A percentile compares a stretch with the other conserved stretches of the same genome.
Conservation (phyloP, 2,888 invertebrate species). For the Lottia scabra region DNA sequence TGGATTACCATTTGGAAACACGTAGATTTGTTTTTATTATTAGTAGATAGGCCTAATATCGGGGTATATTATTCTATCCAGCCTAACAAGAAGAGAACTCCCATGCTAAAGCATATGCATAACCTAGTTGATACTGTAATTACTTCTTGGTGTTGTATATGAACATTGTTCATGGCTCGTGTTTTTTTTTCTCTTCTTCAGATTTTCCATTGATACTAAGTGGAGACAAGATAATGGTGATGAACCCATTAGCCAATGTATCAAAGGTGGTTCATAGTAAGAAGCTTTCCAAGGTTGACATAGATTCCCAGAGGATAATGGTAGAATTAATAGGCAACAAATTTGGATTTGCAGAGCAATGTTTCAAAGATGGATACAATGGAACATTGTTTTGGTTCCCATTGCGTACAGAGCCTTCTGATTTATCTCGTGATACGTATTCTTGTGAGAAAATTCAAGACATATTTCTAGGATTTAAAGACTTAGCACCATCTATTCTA, state of each 20-base stretch:
- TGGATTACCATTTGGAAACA: too few relatives aligned
- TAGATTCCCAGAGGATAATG: conserved; percentile 4
- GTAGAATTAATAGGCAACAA: conserved; percentile 40
- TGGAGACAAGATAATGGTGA: conserved; percentile 48
- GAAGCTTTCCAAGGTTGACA: conserved; percentile 1
- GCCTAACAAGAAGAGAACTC: too few relatives aligned
- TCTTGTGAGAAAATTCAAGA: conserved; percentile 39
- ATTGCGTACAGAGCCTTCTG: conserved; percentile 44
- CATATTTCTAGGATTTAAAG: conserved; percentile 47
- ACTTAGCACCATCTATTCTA: conserved; percentile 51
- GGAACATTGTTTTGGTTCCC: conserved; percentile 65
- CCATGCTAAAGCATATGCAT: too few relatives aligned
- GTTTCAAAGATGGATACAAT: conserved; percentile 32
- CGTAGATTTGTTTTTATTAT: too few relatives aligned
- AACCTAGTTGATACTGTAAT: too few relatives aligned
- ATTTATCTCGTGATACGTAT: conserved; percentile 49
- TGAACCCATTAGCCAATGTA: conserved; percentile 49
- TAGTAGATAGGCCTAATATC: too few relatives aligned
- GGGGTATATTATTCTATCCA: too few relatives aligned
- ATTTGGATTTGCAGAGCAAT: conserved; percentile 39
- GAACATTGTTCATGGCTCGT: too few relatives aligned
- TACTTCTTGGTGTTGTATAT: too few relatives aligned
- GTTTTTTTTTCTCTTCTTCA: conserved; percentile 29
- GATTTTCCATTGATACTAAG: conserved; percentile 60
- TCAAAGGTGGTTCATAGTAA: not conserved